These are phyloP conservation scores for Epinephelus coioides DNA, from an alignment of 2,797 vertebrate genomes.

Conservation along the genomic window DNA sequence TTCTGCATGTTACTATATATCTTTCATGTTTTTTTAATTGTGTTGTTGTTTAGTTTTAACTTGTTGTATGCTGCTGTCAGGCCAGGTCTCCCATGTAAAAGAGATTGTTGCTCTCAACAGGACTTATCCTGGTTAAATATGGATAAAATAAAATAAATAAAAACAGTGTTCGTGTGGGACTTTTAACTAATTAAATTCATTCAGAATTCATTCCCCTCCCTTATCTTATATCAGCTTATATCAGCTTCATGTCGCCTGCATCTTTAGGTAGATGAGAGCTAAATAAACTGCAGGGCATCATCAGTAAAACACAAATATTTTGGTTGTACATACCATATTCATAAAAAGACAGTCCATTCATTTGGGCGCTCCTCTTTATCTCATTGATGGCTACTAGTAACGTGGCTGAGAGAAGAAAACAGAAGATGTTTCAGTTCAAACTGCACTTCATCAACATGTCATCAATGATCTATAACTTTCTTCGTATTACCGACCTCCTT, in stretches of 20 bases:
- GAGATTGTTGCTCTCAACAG: too few relatives aligned
- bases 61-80: too few relatives aligned
- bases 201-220: neutral
- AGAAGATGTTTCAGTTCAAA: constrained; percentile 25
- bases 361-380: constrained; percentile 91
- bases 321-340: constrained; percentile 92
- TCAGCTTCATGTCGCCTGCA: neutral
- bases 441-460: neutral
- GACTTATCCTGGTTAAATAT: too few relatives aligned
- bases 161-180: neutral
- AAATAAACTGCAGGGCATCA: neutral
- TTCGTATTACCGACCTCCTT: constrained; percentile 91
- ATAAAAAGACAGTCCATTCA: constrained; percentile 92
- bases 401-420: constrained; percentile 89
- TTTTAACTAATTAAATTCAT: neutral
- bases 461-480: neutral
- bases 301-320: neutral
- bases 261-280: neutral
- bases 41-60: too few relatives aligned
- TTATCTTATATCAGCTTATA: neutral
- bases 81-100: too few relatives aligned
- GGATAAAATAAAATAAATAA: too few relatives aligned
- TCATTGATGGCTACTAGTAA: constrained; percentile 97
- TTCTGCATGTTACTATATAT: too few relatives aligned
- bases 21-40: too few relatives aligned